Evolutionary conservation across 2,113 vertebrate genomes (phyloP).

Genomic region (Numida meleagris): DNA sequence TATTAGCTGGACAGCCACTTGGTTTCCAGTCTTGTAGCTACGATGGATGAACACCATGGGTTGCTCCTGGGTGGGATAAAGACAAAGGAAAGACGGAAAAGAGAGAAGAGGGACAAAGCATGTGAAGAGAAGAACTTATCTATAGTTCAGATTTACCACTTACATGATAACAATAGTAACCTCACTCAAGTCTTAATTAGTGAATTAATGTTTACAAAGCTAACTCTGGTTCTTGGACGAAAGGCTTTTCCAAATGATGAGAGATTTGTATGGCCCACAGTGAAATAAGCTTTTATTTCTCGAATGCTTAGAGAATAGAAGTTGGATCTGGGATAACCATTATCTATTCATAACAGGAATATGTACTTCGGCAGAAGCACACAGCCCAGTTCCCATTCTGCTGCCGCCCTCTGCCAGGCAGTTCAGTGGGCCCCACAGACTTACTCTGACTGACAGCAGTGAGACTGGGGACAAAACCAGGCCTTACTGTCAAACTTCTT

Average conservation of each 20-base stretch:
- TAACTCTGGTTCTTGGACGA: constrained; percentile 30
- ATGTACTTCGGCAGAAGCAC: not conserved
- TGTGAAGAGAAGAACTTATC: not conserved
- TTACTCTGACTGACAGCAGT: not conserved
- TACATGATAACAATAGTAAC: not conserved
- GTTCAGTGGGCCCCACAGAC: not conserved
- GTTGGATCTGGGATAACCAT: constrained; percentile 13
- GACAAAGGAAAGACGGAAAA: not conserved
- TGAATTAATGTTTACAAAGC: constrained; percentile 37
- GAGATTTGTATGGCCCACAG: constrained; percentile 16
- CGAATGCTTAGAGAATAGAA: constrained; percentile 20
- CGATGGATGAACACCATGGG: rapidly evolving
- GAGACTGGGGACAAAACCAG: not conserved
- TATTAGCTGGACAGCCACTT: rapidly evolving
- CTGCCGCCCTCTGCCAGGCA: not conserved
- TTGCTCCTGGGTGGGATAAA: not conserved
- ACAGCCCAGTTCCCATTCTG: not conserved
- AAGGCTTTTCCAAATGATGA: constrained; percentile 45
- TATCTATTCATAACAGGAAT: constrained; percentile 27
- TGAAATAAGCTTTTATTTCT: not conserved
- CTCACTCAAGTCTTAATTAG: constrained; percentile 10
- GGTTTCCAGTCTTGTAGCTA: rapidly evolving
- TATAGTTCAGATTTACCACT: not conserved
- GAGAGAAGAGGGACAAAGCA: not conserved
- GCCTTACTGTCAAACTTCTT: not conserved